Conservation (phyloP, 2,797 vertebrate species). For the Hypotaenidia philippensis region DNA sequence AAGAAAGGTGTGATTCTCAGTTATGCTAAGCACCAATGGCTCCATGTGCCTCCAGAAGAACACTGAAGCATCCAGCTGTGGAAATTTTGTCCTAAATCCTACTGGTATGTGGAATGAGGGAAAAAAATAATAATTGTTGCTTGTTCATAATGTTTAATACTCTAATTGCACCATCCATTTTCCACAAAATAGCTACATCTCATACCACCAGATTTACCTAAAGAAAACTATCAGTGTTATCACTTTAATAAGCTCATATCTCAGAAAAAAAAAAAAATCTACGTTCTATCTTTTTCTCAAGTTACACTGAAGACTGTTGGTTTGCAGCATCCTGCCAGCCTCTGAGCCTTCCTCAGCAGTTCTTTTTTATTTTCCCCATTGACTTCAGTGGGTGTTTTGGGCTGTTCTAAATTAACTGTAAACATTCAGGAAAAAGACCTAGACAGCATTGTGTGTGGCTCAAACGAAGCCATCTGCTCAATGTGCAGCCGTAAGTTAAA, state of each 20-base stretch:
- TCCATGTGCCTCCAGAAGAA: background rate
- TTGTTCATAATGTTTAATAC: background rate
- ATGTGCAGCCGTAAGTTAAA: background rate
- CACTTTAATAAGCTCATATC: background rate
- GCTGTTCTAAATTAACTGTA: constrained; percentile 34
- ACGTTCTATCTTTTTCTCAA: background rate
- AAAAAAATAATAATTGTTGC: background rate
- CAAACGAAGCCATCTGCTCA: constrained; percentile 37
- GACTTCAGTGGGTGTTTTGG: constrained; percentile 7
- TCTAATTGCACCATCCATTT: background rate
- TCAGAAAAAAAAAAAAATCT: background rate
- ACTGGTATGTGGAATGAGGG: background rate
- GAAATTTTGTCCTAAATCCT: background rate
- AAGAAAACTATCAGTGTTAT: background rate
- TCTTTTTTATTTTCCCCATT: constrained; percentile 20
- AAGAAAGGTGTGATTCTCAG: background rate
- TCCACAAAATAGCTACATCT: background rate
- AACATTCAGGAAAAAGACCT: constrained; percentile 24
- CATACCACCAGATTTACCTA: background rate
- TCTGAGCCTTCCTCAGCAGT: background rate
- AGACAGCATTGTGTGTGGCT: background rate
- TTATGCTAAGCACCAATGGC: background rate
- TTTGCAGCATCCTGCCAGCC: background rate
- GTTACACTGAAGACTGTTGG: background rate
- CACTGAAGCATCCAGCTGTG: background rate